Percentiles rank a stretch among this genome's conserved stretches.
These are phyloP conservation scores for Limosa lapponica DNA, from an alignment of 2,797 vertebrate genomes.

Conservation along the genomic window DNA sequence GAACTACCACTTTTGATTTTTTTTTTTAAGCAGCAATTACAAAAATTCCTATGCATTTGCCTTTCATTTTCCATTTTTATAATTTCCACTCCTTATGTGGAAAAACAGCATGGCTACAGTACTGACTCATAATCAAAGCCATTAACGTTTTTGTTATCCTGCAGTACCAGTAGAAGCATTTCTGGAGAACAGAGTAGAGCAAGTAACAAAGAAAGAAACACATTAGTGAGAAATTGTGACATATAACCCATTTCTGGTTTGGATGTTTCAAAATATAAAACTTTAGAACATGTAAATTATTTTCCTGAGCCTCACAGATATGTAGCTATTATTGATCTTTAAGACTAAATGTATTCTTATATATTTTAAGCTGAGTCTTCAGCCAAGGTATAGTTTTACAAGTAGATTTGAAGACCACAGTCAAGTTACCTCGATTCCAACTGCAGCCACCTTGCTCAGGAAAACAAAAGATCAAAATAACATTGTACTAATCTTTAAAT, in stretches of 20 bases:
- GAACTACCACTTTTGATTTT: not conserved
- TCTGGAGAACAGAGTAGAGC: not conserved
- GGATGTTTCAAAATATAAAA: not conserved
- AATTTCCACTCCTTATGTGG: not conserved
- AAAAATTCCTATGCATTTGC: not conserved
- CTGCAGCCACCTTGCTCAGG: not conserved
- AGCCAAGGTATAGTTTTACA: not conserved
- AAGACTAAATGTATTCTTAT: not conserved
- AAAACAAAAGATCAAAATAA: not conserved
- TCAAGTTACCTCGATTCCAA: not conserved
- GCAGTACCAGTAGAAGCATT: not conserved
- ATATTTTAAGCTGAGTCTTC: not conserved
- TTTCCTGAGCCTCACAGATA: not conserved
- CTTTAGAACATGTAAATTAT: fast-evolving
- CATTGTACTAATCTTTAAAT: not conserved
- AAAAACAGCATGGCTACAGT: not conserved
- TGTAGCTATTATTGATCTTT: not conserved
- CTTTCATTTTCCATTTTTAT: not conserved
- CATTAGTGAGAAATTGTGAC: not conserved
- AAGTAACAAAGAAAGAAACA: not conserved
- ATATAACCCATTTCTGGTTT: not conserved
- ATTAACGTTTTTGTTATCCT: not conserved
- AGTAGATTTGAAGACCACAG: not conserved
- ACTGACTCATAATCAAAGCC: not conserved
- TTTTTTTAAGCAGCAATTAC: not conserved